Evolutionary conservation across 1,140 invertebrate species (phyloP).

Genomic region (Hylaeus anthracinus): DNA sequence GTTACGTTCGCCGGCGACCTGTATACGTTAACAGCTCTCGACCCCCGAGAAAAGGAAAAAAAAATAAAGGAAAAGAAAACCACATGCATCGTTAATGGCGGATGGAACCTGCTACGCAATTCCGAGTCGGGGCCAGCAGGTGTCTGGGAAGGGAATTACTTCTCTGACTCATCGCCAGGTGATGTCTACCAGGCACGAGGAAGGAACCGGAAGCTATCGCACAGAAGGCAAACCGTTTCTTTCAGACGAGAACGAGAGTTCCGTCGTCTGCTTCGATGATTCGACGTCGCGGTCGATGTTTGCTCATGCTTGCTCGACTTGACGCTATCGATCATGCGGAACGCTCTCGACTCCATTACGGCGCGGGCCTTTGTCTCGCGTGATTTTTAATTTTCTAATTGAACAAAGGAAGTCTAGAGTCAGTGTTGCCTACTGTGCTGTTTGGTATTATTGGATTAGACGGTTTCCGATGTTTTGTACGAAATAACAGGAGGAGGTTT

Average conservation of each 20-base stretch:
- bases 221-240: slow-evolving; percentile 41
- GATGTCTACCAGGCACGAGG: slow-evolving; percentile 50
- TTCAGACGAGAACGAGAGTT: slow-evolving; percentile 33
- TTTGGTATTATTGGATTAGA: too few species aligned
- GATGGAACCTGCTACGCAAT: slow-evolving; percentile 67
- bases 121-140: slow-evolving; percentile 65
- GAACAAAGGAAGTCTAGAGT: too few species aligned
- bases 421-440: too few species aligned
- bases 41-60: slow-evolving; percentile 23
- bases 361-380: too few species aligned
- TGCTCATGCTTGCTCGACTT: neutral
- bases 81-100: slow-evolving; percentile 61
- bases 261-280: slow-evolving; percentile 4
- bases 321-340: neutral
- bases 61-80: neutral
- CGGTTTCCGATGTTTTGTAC: too few species aligned
- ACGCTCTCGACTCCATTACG: neutral
- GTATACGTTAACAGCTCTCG: slow-evolving; percentile 12
- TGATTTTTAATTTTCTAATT: too few species aligned
- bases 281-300: slow-evolving; percentile 17
- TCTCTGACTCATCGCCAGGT: slow-evolving; percentile 75
- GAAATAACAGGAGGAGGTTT: too few species aligned
- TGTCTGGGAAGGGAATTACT: slow-evolving; percentile 64
- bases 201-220: slow-evolving; percentile 65
- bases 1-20: slow-evolving; percentile 15